Evolutionary conservation across 2,113 vertebrate species (phyloP), one percentile per base, ranked within the genome.

Genomic region (Condylura cristata): DNA sequence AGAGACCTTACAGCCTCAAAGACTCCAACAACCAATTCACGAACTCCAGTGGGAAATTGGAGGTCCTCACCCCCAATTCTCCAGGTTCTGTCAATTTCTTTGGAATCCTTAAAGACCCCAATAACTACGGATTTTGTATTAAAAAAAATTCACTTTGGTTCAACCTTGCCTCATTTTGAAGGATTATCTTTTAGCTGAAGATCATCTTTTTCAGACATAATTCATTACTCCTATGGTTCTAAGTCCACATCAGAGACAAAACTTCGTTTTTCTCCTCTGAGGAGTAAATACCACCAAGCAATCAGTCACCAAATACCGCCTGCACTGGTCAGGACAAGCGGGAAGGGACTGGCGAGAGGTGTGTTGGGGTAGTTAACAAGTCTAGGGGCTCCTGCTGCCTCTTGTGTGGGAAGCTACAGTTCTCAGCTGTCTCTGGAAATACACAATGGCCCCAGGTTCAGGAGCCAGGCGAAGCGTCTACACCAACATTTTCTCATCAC

Each of bases 121-220:
- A 48, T n/a, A 82, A 75, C 37, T 84, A 70, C 4, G 53, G 17
- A 89, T 70, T 85, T 82, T 91, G 30, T 56, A 61, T 34, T 34
- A 16, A 18, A 61, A 86, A 66, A 61, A 61, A 22, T 53, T 72
- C 44, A 70, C 60, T 84, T 48, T 76, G 84, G 28, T 32, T 92
- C 39, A 84, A 70, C 7, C 56, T 66, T 81, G 41, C 79, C 80
- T 94, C n/a, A 91, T 76, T 60, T 3, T 76, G 53, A 89, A 86
- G 75, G 72, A 72, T 72, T 86, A 86, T 6, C 68, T 53, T 83
- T 46, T 66, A 75, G 44, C 39, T 80, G 26, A 68, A 87, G 46
- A 44, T 84, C 37, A 46, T 41, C 63, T 51, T 90, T 28, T 74
- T 82, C 14, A 83, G 66, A 63, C 8, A 46, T 37, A 68, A 70